These are phyloP conservation scores for Trichonephila clavata DNA, from an alignment of 1,140 invertebrate genomes.

Conservation along the genomic window DNA sequence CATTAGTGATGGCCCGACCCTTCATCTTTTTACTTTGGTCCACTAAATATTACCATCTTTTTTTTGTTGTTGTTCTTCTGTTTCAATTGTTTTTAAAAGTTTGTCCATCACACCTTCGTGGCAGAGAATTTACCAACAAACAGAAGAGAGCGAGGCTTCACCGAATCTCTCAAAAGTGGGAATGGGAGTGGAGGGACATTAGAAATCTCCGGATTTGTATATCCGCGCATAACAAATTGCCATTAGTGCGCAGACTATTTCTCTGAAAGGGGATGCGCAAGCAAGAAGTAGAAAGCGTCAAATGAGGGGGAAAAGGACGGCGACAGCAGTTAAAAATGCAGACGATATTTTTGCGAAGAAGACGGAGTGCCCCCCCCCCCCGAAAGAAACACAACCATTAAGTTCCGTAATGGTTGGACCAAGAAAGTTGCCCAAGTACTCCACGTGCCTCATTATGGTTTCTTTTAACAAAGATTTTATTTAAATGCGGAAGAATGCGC, in stretches of 20 bases:
- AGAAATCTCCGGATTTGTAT: neutral
- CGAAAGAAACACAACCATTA: conserved; percentile 36
- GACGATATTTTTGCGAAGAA: conserved; percentile 48
- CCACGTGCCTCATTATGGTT: conserved; percentile 36
- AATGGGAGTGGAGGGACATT: neutral
- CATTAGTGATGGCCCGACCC: no score
- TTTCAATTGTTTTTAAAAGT: no score
- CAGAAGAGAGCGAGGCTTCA: neutral
- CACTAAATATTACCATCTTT: no score
- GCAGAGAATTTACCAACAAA: neutral
- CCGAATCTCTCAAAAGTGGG: no score
- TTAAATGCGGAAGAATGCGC: conserved; percentile 8
- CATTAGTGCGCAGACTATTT: neutral
- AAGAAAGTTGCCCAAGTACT: conserved; percentile 11
- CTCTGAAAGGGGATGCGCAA: neutral
- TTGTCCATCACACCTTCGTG: no score
- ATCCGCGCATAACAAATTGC: neutral
- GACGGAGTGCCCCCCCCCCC: neutral
- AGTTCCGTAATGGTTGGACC: conserved; percentile 1
- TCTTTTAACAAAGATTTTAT: conserved; percentile 61
- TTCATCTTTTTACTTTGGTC: no score
- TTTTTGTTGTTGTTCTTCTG: no score
- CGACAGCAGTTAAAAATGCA: conserved; percentile 39
- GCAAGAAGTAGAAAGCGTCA: conserved; percentile 27
- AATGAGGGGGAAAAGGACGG: conserved; percentile 53